Base-by-base conservation (phyloP, 2,797 vertebrate genomes). In the Dryobates pubescens region DNA sequence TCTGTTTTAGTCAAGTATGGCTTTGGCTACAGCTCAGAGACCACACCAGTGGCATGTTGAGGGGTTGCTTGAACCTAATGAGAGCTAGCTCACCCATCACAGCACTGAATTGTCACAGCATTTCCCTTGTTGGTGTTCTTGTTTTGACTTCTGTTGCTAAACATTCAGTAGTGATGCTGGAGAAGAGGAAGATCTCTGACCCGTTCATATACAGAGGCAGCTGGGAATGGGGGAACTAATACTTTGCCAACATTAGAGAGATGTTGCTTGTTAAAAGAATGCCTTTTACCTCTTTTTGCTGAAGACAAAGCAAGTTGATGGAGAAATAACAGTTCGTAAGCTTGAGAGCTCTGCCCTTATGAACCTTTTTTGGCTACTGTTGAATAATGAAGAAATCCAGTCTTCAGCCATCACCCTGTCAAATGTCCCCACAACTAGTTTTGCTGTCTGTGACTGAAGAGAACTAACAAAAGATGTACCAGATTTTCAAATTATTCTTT, bases 271-370 rank as follows among this genome's bases (percentile, higher is more conserved):
- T 36, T 84, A 82, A 83, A 92, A 69, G 69, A 38, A 5, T 41
- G 30, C 10, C 51, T 92, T 72, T 64, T 77, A 38, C 32, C 16
- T 57, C 3, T 34, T 14, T 74, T 24, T 62, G 8, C 67, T 84
- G 54, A 59, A 61, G 23, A 64, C 73, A 79, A 82, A 89, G 54
- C 61, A 68, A 76, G 51, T 54, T 78, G 69, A 82, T 90, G 75
- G 51, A 83, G 67, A 94, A 93, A 88, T 88, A 92, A 93, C 32
- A 72, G 67, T 69, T 92, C 87, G 26, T 64, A 69, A 82, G 26
- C 70, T 63, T 78, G 56, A 84, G 84, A 80, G 72, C 56, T 53
- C 6, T 90, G 53, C 47, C 45, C 6, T 83, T 68, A 56, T 2
- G 5, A 81, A 59, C 38, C 30, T 65, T 71, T 10, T 68, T 43